phyloP scores from a whole-genome alignment of 2,113 vertebrate species.

The Cinclus mexicanus region DNA sequence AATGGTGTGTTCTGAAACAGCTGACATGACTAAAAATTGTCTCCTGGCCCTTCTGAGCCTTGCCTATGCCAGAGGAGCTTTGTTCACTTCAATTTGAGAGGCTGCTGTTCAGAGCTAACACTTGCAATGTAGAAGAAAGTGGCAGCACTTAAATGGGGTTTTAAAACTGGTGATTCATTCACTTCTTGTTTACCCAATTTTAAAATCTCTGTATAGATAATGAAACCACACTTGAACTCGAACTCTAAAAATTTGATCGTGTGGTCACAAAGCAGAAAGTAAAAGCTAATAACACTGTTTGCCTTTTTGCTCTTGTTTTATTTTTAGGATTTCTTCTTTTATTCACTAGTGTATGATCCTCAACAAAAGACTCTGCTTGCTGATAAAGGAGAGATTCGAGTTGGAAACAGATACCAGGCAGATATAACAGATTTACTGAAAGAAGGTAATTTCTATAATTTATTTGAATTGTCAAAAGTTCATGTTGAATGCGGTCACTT shows the following conservation, averaged over 20 bases:
- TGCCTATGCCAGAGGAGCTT: background rate
- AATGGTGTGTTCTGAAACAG: background rate
- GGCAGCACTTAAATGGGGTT: background rate
- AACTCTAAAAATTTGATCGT: background rate
- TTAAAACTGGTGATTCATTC: background rate
- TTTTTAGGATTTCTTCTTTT: slow-evolving; percentile 96
- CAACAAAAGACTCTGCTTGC: slow-evolving; percentile 96
- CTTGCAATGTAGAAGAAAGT: background rate
- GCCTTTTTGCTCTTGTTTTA: slow-evolving; percentile 13
- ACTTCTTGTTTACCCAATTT: background rate
- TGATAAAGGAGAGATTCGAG: slow-evolving; percentile 97
- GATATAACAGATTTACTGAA: slow-evolving; percentile 93
- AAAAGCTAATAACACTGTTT: background rate
- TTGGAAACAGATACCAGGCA: slow-evolving; percentile 96
- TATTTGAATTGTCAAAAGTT: background rate
- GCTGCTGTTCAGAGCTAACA: background rate
- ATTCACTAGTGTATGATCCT: slow-evolving; percentile 96
- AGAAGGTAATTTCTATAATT: slow-evolving; percentile 80
- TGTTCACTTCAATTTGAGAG: background rate
- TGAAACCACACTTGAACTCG: background rate
- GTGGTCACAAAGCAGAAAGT: background rate
- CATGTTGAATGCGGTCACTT: background rate
- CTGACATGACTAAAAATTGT: background rate
- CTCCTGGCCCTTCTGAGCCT: background rate
- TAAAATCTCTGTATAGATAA: background rate